These are phyloP conservation scores for Melitaea athalia DNA, from an alignment of 2,888 invertebrate genomes.

Conservation along the genomic window DNA sequence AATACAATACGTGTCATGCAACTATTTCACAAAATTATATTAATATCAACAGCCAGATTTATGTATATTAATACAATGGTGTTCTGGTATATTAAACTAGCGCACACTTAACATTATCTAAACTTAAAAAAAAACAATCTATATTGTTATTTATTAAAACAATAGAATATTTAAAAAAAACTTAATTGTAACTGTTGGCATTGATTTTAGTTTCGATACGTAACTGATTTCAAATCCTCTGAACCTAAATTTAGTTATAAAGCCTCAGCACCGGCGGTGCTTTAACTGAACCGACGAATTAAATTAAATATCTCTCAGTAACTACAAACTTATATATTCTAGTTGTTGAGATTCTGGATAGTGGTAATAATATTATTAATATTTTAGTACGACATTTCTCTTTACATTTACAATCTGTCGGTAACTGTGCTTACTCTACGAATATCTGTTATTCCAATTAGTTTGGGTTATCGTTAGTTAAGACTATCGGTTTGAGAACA, in stretches of 20 bases:
- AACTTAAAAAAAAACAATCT: too few species aligned
- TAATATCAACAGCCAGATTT: too few species aligned
- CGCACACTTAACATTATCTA: neutral
- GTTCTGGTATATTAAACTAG: too few species aligned
- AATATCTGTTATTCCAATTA: constrained; percentile 3
- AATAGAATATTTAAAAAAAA: constrained; percentile 9
- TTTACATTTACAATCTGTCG: neutral
- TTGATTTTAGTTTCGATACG: constrained; percentile 38
- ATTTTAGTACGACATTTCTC: neutral
- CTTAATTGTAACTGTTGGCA: constrained; percentile 33
- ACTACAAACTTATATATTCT: constrained; percentile 52
- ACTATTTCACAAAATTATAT: too few species aligned
- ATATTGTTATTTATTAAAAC: neutral
- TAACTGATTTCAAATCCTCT: constrained; percentile 46
- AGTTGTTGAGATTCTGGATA: constrained; percentile 45
- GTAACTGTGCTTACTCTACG: neutral
- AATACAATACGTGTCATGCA: too few species aligned
- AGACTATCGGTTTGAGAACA: neutral
- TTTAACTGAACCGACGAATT: constrained; percentile 54
- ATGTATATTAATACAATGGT: too few species aligned
- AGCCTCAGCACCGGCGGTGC: constrained; percentile 48
- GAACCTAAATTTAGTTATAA: constrained; percentile 56
- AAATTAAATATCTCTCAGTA: constrained; percentile 54
- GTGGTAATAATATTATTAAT: constrained; percentile 8
- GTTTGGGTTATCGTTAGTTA: neutral